Base-by-base conservation (phyloP, 2,888 invertebrate species). In the Lottia gigantea region DNA sequence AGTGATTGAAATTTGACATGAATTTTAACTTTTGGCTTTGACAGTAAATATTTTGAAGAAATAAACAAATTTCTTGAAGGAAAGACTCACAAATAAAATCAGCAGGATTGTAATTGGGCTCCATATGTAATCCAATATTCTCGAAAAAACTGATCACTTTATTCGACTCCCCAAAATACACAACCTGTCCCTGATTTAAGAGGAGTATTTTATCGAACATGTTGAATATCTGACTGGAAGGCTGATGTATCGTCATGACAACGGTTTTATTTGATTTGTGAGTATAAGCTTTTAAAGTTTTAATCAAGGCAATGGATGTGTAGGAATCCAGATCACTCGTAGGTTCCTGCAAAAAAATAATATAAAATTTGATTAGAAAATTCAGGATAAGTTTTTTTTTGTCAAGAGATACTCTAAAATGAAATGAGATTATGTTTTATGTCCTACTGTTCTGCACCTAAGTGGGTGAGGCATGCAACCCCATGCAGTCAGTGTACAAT, bases 261-360 rank as follows among this genome's bases (percentile, higher is more conserved):
- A 95, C 92, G 8, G 94, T 94, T 88, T 94, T 94, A 76, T 93
- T 92, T 88, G 93, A 93, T 79, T 92, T 91, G 75, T 92, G 92
- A 0, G 94, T 93, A 84, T 93, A 94, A 71, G 91, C 91, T 87
- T 94, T 94, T 80, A 95, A 89, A 73, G 92, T 92, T 77, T 91
- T 90, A 91, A 95, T 93, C 76, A 95, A 88, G 80, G 92, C 92
- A 84, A 92, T 92, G 40, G 94, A 94, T 75, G 94, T 93, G 86
- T 93, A 93, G 64, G 94, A 94, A 88, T 95, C 94, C 82, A 95
- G 90, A 61, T 94, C 94, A 63, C 94, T 94, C 25, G 94, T 95
- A 26, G 94, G 94, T 88, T 94, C 94, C 94, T 94, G 80, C 19
- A 73, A 62, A 66, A 31, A 62, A 40, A 40, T 6, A 40, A 4